These are phyloP conservation scores for Irena cyanogastra DNA, from an alignment of 2,113 vertebrate genomes.

Conservation along the genomic window DNA sequence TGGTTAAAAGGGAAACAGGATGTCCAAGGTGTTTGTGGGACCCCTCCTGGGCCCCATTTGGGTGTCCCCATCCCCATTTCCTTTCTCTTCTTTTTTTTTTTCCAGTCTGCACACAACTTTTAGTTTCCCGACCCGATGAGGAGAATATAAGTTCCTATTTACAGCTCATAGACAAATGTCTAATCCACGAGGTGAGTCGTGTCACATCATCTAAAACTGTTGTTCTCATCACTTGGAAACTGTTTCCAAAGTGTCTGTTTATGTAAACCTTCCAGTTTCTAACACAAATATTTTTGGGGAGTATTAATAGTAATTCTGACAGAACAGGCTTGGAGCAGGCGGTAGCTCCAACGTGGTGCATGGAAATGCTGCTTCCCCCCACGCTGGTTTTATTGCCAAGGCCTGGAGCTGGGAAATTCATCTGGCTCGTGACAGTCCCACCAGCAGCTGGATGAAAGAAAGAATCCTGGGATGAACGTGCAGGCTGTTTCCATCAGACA, in stretches of 20 bases:
- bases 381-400: neutral
- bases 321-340: neutral
- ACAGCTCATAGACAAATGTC: conserved; percentile 97
- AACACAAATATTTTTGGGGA: conserved; percentile 39
- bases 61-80: neutral
- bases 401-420: neutral
- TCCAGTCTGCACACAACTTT: conserved; percentile 94
- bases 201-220: neutral
- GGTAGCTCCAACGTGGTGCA: neutral
- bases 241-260: conserved; percentile 43
- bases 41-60: neutral
- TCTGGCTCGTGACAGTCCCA: neutral
- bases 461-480: neutral
- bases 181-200: conserved; percentile 90
- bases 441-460: neutral
- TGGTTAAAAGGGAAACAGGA: neutral
- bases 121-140: conserved; percentile 95
- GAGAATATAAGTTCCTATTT: conserved; percentile 98
- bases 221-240: conserved; percentile 36
- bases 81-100: neutral
- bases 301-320: conserved; percentile 30
- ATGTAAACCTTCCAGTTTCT: conserved; percentile 19
- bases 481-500: neutral
- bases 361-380: neutral
- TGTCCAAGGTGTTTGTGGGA: neutral